Base-by-base conservation (phyloP, 2,113 vertebrate genomes). In the Neogale vison region DNA sequence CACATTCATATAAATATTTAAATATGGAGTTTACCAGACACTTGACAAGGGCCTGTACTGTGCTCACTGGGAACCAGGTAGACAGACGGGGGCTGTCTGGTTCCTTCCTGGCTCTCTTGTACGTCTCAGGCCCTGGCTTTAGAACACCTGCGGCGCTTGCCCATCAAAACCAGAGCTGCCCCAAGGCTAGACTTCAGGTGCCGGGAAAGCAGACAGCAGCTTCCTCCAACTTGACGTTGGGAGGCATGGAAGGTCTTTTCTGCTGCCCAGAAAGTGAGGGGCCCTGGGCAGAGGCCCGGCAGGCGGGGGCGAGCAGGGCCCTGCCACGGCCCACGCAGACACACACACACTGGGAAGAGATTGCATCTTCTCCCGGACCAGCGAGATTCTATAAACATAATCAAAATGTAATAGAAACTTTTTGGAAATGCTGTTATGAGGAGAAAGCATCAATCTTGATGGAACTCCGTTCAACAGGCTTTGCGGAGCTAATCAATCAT, bases 371-470 rank as follows among this genome's bases (percentile, higher is more conserved):
- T 98, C 97, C 98, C 95, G 97, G 99, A 99, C 98, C 98, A 99
- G 98, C 97, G 98, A 99, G 98, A 99, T 99, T 99, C 99, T 99
- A 99, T 99, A 99, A 99, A 99, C 99, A 99, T 99, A 99, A 99
- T 99, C 99, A 99, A 99, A 99, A 99, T 99, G 98, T 99, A 99
- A 99, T 99, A 99, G 99, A 99, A 99, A 99, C 99, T 99, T 99
- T 99, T 99, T 99, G 99, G 99, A 99, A 99, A 99, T 99, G 99
- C 99, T 99, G 99, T 99, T 99, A 99, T 99, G 99, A 99, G 99
- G 99, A 99, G 99, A 99, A 99, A 99, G 98, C 99, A 99, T 99
- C 99, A 99, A 99, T 99, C 99, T 99, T 99, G 99, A 99, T 99
- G 99, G 99, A 99, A 99, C 99, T 99, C 99, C 98, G 98, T 98